Percentiles rank a stretch among this genome's conserved stretches.
These are phyloP conservation scores for Siphlonurus alternatus DNA, from an alignment of 2,888 invertebrate species.

Conservation along the genomic window DNA sequence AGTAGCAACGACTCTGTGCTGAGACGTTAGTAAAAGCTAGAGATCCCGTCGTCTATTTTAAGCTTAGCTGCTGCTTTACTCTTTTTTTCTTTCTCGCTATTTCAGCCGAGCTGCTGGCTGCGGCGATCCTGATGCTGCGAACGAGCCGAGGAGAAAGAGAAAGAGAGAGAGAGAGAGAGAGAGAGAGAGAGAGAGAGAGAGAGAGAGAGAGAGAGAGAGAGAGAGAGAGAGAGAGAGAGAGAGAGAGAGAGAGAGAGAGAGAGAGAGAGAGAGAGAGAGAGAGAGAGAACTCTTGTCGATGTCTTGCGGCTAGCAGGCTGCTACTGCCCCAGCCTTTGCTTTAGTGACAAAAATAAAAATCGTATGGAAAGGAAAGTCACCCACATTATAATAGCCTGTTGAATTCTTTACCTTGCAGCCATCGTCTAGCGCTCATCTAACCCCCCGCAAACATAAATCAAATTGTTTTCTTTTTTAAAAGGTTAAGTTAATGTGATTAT, in stretches of 20 bases:
- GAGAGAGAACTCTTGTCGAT: neutral
- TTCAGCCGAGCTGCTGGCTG: neutral
- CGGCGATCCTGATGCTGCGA: neutral
- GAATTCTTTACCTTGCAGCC: neutral
- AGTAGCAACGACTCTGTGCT: too few species aligned
- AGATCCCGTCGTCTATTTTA: neutral
- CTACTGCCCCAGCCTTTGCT: neutral
- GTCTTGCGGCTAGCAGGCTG: neutral
- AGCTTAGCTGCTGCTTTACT: neutral
- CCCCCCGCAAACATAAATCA: too few species aligned
- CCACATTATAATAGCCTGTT: neutral
- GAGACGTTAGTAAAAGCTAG: neutral
- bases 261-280: slow-evolving; percentile 1
- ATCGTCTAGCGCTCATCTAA: too few species aligned
- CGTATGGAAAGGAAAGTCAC: neutral
- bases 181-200: neutral
- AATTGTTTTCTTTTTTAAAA: too few species aligned
- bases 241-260: neutral
- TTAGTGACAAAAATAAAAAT: neutral
- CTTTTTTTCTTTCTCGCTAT: neutral
- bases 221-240: neutral
- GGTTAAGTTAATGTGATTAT: too few species aligned
- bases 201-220: neutral
- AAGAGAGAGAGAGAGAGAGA: neutral
- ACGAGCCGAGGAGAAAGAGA: neutral